phyloP scores from a whole-genome alignment of 2,797 vertebrate species.

The Neomorphus geoffroyi region DNA sequence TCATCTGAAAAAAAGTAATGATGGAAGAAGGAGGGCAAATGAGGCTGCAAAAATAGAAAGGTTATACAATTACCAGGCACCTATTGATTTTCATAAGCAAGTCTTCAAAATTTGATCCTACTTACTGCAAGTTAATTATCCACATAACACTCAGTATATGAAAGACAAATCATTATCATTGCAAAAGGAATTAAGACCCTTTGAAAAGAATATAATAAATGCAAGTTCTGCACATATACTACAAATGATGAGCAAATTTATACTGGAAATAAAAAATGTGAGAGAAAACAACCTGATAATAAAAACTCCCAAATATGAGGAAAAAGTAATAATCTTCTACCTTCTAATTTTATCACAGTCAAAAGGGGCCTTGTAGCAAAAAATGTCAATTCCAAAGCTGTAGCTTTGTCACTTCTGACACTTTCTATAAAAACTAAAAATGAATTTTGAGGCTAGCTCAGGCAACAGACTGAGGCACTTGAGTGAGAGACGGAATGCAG shows the following conservation, averaged over 20 bases:
- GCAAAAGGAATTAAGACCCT: not conserved
- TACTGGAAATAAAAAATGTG: not conserved
- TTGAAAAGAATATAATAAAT: not conserved
- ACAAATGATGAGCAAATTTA: not conserved
- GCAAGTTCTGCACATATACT: not conserved
- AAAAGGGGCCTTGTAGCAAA: constrained; percentile 28
- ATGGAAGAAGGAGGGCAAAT: not conserved
- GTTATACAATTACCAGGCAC: not conserved
- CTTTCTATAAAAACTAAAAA: not conserved
- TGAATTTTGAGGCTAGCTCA: not conserved
- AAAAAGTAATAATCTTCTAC: not conserved
- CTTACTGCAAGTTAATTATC: constrained; percentile 28
- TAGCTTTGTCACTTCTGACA: not conserved
- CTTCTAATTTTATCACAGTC: constrained; percentile 32
- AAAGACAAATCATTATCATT: not conserved
- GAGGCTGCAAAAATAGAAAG: not conserved
- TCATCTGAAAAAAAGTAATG: not conserved
- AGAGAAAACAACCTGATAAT: not conserved
- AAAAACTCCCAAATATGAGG: not conserved
- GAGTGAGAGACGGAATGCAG: not conserved
- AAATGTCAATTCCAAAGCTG: not conserved
- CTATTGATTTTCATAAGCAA: not conserved
- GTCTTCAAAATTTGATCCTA: not conserved
- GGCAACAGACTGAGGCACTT: not conserved
- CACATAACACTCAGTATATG: not conserved